Evolutionary conservation across 2,113 vertebrate genomes (phyloP).

Genomic region (Telmatochromis sp.): DNA sequence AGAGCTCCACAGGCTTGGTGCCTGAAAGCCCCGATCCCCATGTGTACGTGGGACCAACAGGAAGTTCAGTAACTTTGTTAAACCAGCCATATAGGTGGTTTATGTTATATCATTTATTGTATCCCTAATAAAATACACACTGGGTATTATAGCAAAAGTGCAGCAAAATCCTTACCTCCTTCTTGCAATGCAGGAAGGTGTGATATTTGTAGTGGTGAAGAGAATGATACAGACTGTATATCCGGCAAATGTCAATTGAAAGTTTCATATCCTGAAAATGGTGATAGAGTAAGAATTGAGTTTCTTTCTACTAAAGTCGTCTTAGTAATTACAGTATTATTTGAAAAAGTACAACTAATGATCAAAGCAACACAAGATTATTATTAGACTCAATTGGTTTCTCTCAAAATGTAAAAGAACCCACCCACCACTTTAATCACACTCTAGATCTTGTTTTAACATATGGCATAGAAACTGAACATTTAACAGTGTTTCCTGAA

Average conservation of each 20-base stretch:
- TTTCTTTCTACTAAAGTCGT: background rate
- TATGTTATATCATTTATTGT: background rate
- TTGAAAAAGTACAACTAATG: background rate
- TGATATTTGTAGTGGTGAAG: slow-evolving; percentile 92
- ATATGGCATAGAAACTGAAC: background rate
- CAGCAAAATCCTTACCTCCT: slow-evolving; percentile 72
- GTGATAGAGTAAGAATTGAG: background rate
- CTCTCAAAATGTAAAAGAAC: fast-evolving
- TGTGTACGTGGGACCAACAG: fast-evolving
- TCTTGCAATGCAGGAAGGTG: slow-evolving; percentile 86
- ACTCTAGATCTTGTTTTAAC: background rate
- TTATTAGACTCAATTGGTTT: fast-evolving
- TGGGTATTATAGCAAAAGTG: background rate
- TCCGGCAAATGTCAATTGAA: slow-evolving; percentile 77
- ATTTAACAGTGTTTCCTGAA: background rate
- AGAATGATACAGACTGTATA: slow-evolving; percentile 87
- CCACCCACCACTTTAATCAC: background rate
- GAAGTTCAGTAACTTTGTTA: background rate
- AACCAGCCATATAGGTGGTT: background rate
- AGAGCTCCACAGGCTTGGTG: background rate
- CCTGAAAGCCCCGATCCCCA: background rate
- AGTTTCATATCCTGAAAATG: slow-evolving; percentile 78
- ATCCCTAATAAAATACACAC: background rate
- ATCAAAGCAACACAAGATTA: background rate
- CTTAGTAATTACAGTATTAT: background rate